These are phyloP conservation scores for Cecropterus lyciades DNA, from an alignment of 1,140 invertebrate species.

Conservation along the genomic window DNA sequence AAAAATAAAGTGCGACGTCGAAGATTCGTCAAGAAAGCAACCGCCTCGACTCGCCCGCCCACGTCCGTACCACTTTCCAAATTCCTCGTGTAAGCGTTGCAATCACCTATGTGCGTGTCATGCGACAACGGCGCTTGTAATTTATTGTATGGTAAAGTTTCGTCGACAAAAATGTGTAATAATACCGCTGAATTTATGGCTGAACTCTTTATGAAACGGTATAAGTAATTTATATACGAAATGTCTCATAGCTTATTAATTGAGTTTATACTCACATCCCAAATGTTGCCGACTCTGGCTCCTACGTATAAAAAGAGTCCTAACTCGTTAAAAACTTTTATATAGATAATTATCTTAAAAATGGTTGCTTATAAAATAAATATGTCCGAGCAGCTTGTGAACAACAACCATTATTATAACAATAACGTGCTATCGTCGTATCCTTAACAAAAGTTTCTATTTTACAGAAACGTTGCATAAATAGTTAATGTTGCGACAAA, in stretches of 20 bases:
- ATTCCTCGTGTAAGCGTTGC: constrained; percentile 74
- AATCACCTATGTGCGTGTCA: constrained; percentile 61
- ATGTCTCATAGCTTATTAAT: background rate
- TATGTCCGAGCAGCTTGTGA: background rate
- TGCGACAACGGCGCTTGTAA: constrained; percentile 48
- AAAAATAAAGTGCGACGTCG: constrained; percentile 71
- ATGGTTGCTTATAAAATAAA: background rate
- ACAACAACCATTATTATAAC: constrained; percentile 8
- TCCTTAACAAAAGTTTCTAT: constrained; percentile 37
- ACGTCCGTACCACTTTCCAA: constrained; percentile 79
- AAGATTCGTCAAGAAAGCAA: constrained; percentile 75
- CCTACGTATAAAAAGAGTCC: background rate
- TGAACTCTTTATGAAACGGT: constrained; percentile 9
- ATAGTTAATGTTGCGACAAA: constrained; percentile 59
- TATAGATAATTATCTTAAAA: background rate
- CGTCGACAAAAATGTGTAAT: constrained; percentile 19
- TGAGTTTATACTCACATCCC: background rate
- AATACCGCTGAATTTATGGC: constrained; percentile 19
- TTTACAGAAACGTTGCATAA: constrained; percentile 47
- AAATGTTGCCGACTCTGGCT: background rate
- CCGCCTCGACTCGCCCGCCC: constrained; percentile 71
- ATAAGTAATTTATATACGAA: background rate
- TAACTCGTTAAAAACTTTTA: background rate
- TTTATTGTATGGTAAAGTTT: constrained; percentile 42
- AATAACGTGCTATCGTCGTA: constrained; percentile 1